phyloP scores from a whole-genome alignment of 2,888 invertebrate species.

The Trypoxylon attenuatum region DNA sequence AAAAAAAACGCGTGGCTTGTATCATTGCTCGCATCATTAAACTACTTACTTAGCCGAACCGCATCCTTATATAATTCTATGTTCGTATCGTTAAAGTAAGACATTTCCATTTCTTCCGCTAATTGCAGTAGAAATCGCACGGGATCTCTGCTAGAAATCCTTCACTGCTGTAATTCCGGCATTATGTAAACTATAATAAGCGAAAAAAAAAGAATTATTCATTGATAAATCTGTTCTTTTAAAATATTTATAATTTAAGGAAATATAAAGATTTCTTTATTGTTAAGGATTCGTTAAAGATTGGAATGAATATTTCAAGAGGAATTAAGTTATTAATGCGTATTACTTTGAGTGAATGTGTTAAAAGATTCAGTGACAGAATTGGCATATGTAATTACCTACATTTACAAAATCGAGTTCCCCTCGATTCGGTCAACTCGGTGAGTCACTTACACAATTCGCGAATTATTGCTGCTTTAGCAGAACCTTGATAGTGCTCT shows the following conservation, averaged over 20 bases:
- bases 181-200: too few relatives aligned
- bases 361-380: too few relatives aligned
- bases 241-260: too few relatives aligned
- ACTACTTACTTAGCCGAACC: conserved; percentile 11
- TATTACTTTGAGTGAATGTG: too few relatives aligned
- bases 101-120: conserved; percentile 27
- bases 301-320: too few relatives aligned
- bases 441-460: conserved; percentile 23
- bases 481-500: conserved; percentile 37
- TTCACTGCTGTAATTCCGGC: conserved; percentile 9
- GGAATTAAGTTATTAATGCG: too few relatives aligned
- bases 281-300: too few relatives aligned
- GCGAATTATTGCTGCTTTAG: not conserved
- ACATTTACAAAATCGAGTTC: too few relatives aligned
- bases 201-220: too few relatives aligned
- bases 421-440: conserved; percentile 15
- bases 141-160: not conserved
- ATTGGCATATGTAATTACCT: too few relatives aligned
- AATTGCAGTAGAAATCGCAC: conserved; percentile 18
- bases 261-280: too few relatives aligned
- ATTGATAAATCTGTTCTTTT: too few relatives aligned
- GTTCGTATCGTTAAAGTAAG: not conserved
- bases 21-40: not conserved
- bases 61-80: conserved; percentile 15
- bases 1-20: not conserved